A percentile compares a stretch with the other conserved stretches of the same genome.
These are phyloP conservation scores for Adelphocoris suturalis DNA, from an alignment of 2,888 invertebrate genomes.

Conservation along the genomic window DNA sequence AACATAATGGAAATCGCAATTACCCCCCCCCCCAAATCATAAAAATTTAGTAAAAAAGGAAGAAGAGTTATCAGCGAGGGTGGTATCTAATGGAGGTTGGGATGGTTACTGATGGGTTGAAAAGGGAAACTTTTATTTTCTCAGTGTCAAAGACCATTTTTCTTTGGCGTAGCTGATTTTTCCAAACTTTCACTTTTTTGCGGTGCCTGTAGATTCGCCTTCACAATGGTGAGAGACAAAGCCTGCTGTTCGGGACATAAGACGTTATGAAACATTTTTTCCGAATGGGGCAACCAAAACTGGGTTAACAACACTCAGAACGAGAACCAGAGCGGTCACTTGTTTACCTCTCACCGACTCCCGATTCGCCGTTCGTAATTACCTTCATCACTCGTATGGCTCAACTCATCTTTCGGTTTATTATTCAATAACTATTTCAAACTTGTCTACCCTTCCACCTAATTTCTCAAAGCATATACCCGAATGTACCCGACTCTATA, in stretches of 20 bases:
- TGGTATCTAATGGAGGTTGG: too few species aligned
- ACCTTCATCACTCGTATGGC: not conserved
- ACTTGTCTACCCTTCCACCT: too few species aligned
- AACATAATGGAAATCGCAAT: too few species aligned
- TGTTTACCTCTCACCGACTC: not conserved
- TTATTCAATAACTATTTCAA: not conserved
- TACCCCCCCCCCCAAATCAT: too few species aligned
- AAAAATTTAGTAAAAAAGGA: too few species aligned
- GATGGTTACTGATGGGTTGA: too few species aligned
- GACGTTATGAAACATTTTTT: constrained; percentile 12
- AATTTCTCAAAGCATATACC: too few species aligned
- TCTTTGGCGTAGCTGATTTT: too few species aligned
- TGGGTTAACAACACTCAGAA: not conserved
- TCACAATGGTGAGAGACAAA: not conserved
- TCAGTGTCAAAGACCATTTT: too few species aligned
- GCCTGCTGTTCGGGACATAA: not conserved
- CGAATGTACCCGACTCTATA: too few species aligned
- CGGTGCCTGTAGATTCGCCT: not conserved
- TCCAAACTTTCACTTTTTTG: not conserved
- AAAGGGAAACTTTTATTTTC: too few species aligned
- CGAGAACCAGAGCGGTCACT: not conserved
- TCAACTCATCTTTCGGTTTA: not conserved
- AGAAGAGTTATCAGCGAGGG: too few species aligned
- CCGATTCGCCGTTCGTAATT: not conserved
- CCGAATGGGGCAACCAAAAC: not conserved